Base-by-base conservation (phyloP, 2,113 vertebrate species). In the Amazona vittata region DNA sequence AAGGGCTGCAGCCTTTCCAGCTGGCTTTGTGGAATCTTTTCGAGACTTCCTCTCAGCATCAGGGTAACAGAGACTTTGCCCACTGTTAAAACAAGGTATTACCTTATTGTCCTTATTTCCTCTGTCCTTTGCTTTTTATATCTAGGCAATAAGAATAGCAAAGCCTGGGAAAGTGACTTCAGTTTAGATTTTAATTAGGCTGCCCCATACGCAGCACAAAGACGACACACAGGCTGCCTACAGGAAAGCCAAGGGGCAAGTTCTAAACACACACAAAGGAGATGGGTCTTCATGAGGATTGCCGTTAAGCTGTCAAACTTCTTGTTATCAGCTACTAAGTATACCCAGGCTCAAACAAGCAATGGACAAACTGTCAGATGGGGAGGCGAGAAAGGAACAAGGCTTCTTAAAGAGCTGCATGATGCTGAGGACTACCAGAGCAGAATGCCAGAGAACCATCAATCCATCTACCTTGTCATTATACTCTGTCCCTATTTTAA, bases 161-260 rank as follows among this genome's bases (percentile, higher is more conserved):
- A 57, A 77, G 62, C 43, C 49, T 41, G 33, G 11, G 43, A 94
- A 85, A 83, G 37, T 2, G 6, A 22, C 41, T 9, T 63, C 35
- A 49, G 3, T 47, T 65, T 75, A 37, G 31, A 67, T 81, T 84
- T 90, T 39, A 76, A 65, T 55, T 33, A 76, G 15, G 39, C 29
- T 1, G 2, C 35, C 15, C 46, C 33, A 16, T 15, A 65, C 69
- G 18, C 1, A 4, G 35, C 0, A 0, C 22, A 59, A 69, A 59
- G 47, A 63, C 0, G 13, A 69, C 37, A 41, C 25, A 31, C 1
- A 41, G 21, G 16, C 62, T 78, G 65, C 62, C 65, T 63, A 37
- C 6, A 37, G 43, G 50, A 75, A 47, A 68, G 74, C 33, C 50
- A 86, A 4, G 3, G 22, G 33, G 33, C 28, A 67, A 1, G 2